Evolutionary conservation across 2,888 invertebrate genomes (phyloP).

Genomic region (Ornithoptera priamus): DNA sequence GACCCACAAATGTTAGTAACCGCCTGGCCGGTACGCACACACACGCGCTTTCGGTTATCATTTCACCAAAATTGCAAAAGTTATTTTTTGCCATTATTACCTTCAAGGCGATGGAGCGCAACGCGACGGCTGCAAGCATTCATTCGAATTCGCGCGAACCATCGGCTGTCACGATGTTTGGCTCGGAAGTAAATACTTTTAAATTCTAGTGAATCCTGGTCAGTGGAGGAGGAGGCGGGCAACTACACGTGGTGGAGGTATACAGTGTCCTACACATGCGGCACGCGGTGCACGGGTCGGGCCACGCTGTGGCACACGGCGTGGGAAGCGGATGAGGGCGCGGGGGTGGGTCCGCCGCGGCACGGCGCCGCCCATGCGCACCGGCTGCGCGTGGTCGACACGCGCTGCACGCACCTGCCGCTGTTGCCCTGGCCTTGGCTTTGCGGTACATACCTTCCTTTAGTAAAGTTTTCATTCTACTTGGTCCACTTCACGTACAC

Average conservation of each 20-base stretch:
- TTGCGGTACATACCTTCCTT: conserved; percentile 40
- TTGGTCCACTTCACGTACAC: not conserved
- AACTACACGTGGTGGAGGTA: conserved; percentile 58
- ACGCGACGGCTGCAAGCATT: not conserved
- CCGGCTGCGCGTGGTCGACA: conserved; percentile 37
- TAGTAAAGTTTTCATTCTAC: not conserved
- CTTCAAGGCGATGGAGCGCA: not conserved
- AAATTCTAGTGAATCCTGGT: conserved; percentile 45
- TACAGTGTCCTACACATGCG: conserved; percentile 49
- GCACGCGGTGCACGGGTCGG: conserved; percentile 47
- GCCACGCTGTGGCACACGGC: conserved; percentile 39
- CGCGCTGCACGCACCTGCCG: conserved; percentile 41
- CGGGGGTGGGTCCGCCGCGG: conserved; percentile 39
- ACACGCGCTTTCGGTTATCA: not conserved
- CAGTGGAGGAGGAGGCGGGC: conserved; percentile 48
- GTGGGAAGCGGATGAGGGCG: conserved; percentile 35
- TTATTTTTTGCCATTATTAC: too few relatives aligned
- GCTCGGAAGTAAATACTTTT: too few relatives aligned
- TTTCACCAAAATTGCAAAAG: too few relatives aligned
- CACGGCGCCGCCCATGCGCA: conserved; percentile 35
- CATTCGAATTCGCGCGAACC: not conserved
- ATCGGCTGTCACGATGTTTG: too few relatives aligned
- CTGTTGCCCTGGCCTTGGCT: conserved; percentile 46
- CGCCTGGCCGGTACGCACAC: not conserved
- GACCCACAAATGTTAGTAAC: conserved; percentile 36